A percentile compares a stretch with the other conserved stretches of the same genome.
Conservation (phyloP, 2,113 vertebrate species). For the Hassar affinis region DNA sequence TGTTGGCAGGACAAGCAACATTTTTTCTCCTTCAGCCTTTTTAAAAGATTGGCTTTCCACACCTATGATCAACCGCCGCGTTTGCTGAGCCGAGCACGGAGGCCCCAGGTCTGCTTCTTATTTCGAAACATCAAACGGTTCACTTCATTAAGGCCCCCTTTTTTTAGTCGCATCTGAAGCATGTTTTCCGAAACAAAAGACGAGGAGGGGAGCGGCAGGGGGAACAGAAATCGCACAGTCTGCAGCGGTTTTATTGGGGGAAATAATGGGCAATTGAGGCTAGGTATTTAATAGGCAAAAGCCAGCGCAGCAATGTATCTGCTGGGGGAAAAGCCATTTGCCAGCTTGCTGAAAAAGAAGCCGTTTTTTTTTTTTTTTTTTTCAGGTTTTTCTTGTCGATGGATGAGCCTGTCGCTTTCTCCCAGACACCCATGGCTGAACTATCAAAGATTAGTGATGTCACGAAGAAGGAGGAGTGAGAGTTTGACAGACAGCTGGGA, state of each 20-base stretch:
- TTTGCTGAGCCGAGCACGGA: slow-evolving; percentile 66
- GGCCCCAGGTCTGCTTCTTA: slow-evolving; percentile 73
- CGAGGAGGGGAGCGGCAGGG: slow-evolving; percentile 51
- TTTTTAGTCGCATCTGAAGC: slow-evolving; percentile 70
- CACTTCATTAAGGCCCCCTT: slow-evolving; percentile 74
- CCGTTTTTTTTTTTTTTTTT: slow-evolving; percentile 46
- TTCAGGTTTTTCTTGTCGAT: slow-evolving; percentile 30
- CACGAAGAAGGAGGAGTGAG: slow-evolving; percentile 41
- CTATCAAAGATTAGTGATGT: slow-evolving; percentile 43
- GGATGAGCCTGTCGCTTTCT: slow-evolving; percentile 10
- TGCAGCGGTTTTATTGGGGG: slow-evolving; percentile 75
- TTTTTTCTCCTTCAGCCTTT: slow-evolving; percentile 65
- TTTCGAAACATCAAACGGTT: slow-evolving; percentile 80
- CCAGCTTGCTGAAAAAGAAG: slow-evolving; percentile 60
- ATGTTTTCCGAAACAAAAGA: slow-evolving; percentile 78
- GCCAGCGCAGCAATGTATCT: slow-evolving; percentile 65
- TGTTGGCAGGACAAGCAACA: slow-evolving; percentile 71
- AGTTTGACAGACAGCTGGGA: slow-evolving; percentile 31
- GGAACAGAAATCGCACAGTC: slow-evolving; percentile 71
- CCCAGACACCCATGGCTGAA: slow-evolving; percentile 23
- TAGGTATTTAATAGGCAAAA: slow-evolving; percentile 79
- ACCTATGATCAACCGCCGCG: slow-evolving; percentile 73
- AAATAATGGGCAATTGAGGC: slow-evolving; percentile 80
- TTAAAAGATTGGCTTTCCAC: slow-evolving; percentile 73
- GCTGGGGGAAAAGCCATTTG: slow-evolving; percentile 61